Evolutionary conservation across 2,888 invertebrate genomes (phyloP).

Genomic region (Lepetodrilus schrolli): DNA sequence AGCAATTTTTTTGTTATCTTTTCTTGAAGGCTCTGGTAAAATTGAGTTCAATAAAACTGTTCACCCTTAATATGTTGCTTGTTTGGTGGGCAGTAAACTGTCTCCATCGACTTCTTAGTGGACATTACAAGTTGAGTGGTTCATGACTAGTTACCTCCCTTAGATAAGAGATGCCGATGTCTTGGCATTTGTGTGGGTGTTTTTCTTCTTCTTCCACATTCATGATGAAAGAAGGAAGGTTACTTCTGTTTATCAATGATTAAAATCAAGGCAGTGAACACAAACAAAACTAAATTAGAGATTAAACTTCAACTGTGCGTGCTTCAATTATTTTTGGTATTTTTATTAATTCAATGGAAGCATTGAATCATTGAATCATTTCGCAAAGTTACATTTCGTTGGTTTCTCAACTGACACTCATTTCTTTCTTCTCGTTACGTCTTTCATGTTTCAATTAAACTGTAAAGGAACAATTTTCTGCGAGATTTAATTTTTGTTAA

Average conservation of each 20-base stretch:
- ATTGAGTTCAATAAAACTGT: conserved; percentile 5
- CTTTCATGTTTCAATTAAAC: conserved; percentile 18
- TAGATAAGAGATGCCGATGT: not conserved
- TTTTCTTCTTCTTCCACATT: not conserved
- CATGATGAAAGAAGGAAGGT: not conserved
- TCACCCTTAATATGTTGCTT: not conserved
- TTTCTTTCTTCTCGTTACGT: conserved; percentile 6
- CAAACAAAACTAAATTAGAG: conserved; percentile 10
- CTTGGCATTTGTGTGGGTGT: no score
- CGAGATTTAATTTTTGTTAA: not conserved
- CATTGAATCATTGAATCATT: no score
- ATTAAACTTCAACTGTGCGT: not conserved
- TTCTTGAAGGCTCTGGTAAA: conserved; percentile 5
- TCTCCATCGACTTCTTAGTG: conserved; percentile 12
- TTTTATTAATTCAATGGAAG: not conserved
- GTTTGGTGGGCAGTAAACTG: conserved; percentile 7
- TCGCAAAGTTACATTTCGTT: not conserved
- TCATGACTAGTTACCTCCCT: conserved; percentile 19
- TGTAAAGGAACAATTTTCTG: not conserved
- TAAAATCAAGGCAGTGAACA: not conserved
- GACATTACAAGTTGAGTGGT: no score
- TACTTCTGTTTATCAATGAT: not conserved
- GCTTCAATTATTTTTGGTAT: conserved; percentile 18
- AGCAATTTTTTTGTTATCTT: conserved; percentile 6
- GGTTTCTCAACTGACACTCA: not conserved